phyloP scores from a whole-genome alignment of 2,888 invertebrate species.

The Hoplodrina ambigua region DNA sequence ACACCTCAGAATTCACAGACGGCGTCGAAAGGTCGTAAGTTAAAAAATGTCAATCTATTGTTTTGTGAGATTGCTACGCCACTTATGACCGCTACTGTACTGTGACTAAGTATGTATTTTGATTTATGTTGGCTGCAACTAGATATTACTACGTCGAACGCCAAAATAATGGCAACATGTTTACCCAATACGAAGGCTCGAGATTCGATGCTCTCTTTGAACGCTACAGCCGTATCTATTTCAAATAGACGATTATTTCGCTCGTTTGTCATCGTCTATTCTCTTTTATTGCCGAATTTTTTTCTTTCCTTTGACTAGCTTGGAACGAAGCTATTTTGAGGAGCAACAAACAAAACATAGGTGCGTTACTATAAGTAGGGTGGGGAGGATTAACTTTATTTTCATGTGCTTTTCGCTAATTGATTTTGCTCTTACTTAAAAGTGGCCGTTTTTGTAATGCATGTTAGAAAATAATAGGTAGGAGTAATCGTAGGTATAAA shows the following conservation, averaged over 20 bases:
- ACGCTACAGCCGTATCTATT: constrained; percentile 49
- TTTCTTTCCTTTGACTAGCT: constrained; percentile 47
- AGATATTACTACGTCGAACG: constrained; percentile 20
- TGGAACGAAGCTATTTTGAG: constrained; percentile 31
- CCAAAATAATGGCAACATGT: constrained; percentile 31
- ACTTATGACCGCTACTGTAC: too few relatives aligned
- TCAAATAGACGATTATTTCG: constrained; percentile 53
- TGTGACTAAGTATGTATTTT: too few relatives aligned
- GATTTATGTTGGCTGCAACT: constrained; percentile 10
- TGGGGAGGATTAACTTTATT: not conserved
- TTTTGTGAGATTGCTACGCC: too few relatives aligned
- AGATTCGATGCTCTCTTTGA: constrained; percentile 35
- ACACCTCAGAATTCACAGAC: too few relatives aligned
- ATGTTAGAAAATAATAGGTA: not conserved
- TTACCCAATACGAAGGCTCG: constrained; percentile 18
- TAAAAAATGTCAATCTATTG: too few relatives aligned
- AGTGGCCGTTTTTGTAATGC: not conserved
- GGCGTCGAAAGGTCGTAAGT: too few relatives aligned
- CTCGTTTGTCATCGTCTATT: constrained; percentile 32
- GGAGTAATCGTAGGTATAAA: too few relatives aligned
- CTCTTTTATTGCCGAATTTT: constrained; percentile 38
- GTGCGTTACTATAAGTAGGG: not conserved
- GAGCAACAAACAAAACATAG: constrained; percentile 8
- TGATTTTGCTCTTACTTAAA: not conserved
- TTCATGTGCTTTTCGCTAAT: constrained; percentile 2